These are phyloP conservation scores for Drosophila kambysellisi DNA, from an alignment of 2,888 invertebrate genomes.

Conservation along the genomic window DNA sequence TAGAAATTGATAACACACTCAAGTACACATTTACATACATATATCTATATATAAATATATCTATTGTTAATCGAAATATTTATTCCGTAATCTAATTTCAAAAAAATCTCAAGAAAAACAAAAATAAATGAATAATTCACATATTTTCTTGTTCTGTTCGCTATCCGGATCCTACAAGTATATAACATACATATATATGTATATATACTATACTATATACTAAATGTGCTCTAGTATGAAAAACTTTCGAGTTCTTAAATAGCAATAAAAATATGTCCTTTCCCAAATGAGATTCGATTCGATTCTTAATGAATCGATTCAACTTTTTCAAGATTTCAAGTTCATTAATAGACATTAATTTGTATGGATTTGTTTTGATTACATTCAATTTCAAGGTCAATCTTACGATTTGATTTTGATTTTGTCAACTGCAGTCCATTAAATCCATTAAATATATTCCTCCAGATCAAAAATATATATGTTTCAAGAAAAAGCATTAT, in stretches of 20 bases:
- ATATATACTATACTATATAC: neutral
- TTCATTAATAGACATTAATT: fast-evolving
- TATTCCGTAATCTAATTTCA: neutral
- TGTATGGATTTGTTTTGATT: neutral
- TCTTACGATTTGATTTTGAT: neutral
- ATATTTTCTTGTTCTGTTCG: neutral
- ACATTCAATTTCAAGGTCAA: neutral
- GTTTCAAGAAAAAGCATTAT: neutral
- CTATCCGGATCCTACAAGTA: neutral
- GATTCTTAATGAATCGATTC: neutral
- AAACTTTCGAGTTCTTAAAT: neutral
- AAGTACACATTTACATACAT: neutral
- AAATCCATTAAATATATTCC: neutral
- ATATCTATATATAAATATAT: neutral
- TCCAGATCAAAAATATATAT: neutral
- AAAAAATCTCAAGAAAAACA: neutral
- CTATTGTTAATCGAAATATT: neutral
- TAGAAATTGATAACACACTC: neutral
- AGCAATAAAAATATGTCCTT: neutral
- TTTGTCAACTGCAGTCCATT: constrained; percentile 6
- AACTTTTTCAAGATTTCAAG: neutral
- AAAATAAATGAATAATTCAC: neutral
- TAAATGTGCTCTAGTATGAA: neutral
- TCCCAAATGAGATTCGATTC: neutral
- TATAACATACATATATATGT: neutral